Base-by-base conservation (phyloP, 2,888 invertebrate genomes). In the Campoplex nolae region DNA sequence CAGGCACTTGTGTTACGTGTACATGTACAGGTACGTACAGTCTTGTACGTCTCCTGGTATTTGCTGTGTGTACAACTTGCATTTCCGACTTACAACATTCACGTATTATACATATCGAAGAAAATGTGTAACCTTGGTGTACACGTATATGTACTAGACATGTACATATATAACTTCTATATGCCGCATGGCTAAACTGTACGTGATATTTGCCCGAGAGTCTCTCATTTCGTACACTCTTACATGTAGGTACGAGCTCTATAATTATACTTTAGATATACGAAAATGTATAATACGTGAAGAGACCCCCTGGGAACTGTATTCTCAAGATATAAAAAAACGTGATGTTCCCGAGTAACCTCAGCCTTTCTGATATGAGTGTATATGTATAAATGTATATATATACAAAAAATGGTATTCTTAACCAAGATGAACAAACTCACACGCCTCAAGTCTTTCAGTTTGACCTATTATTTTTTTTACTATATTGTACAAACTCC, bases 1-100 rank as follows among this genome's bases (percentile, higher is more conserved):
- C 82, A 67, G 74, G 58, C 56, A 82, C 73, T 73, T 77, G 67
- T 42, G 51, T 28, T 77, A 65, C 68, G 65, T 85, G 51, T 32
- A 76, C 70, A 76, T 45, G 48, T 28, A 71, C 32, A 65, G 48
- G 51, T 51, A 77, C 51, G 51, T 77, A n/a, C n/a, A 28, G 28
- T 58, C 70, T 70, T 70, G 70, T 70, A 45, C 70, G 28, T 28
- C 51, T 67, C 48, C 68, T 45, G 28, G 38, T 58, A 58, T 45
- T 11, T 58, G 70, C 42, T 45, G 18, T 11, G 54, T 28, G 56
- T 79, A 54, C 70, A 56, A 79, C 70, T 45, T 38, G 70, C 42
- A 70, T 28, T 70, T 79, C 45, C 58, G 56, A 58, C 79, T 79
- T 70, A 78, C 28, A 42, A 9, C 38, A 16, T 54, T 58, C 56